Conservation (phyloP, 2,888 invertebrate species). For the Hymenopus coronatus region DNA sequence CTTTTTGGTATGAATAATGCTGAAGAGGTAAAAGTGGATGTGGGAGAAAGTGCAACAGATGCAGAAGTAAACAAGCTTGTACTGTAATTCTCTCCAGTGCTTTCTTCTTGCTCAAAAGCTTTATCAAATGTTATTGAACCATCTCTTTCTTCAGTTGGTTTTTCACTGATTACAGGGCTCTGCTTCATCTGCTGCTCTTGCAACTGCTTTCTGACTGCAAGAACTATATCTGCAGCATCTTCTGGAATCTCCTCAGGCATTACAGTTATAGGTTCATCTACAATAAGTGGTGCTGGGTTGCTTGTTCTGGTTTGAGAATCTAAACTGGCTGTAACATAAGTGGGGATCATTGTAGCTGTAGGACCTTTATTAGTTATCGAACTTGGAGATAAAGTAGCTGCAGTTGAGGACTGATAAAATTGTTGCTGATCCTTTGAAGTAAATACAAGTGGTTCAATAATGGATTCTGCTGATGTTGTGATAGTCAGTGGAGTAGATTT, state of each 20-base stretch:
- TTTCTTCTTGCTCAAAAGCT: conserved; percentile 14
- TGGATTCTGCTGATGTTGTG: not conserved
- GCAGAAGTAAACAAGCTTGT: not conserved
- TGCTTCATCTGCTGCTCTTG: not conserved
- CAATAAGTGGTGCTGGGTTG: not conserved
- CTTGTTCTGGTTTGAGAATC: not conserved
- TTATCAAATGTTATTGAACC: not conserved
- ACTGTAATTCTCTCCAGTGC: conserved; percentile 4
- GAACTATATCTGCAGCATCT: not conserved
- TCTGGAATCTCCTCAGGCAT: not conserved
- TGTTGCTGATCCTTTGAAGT: not conserved
- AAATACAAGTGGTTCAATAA: not conserved
- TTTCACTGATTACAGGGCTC: not conserved
- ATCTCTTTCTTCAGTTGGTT: conserved; percentile 1
- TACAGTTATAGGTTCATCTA: not conserved
- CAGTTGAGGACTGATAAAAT: not conserved
- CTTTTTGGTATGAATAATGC: not conserved
- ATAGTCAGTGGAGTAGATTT: not conserved
- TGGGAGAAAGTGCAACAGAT: not conserved
- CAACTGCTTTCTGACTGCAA: conserved; percentile 11
- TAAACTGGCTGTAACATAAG: not conserved
- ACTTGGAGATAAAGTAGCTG: not conserved
- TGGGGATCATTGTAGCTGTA: not conserved
- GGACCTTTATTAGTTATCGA: not conserved
- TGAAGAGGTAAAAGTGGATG: not conserved